phyloP scores from a whole-genome alignment of 1,140 invertebrate genomes.

The Delia radicum region DNA sequence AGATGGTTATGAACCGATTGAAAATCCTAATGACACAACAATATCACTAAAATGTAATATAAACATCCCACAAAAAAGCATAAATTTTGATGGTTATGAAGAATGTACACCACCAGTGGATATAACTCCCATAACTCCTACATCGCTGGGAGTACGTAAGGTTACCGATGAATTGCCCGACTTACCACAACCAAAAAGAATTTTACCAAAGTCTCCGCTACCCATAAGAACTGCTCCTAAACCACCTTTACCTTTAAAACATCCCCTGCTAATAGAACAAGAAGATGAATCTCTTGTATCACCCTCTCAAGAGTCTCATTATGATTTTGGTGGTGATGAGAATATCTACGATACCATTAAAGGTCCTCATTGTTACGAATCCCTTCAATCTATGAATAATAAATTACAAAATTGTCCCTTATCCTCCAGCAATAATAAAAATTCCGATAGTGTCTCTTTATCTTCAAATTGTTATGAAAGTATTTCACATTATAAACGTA shows the following conservation, averaged over 20 bases:
- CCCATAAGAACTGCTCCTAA: constrained; percentile 31
- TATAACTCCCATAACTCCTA: neutral
- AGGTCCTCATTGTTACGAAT: constrained; percentile 44
- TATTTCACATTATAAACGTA: constrained; percentile 56
- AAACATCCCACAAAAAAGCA: neutral
- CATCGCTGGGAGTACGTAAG: constrained; percentile 32
- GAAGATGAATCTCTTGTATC: neutral
- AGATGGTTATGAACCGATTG: constrained; percentile 51
- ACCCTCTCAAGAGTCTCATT: constrained; percentile 27
- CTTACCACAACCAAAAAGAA: constrained; percentile 47
- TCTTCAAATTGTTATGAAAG: constrained; percentile 64
- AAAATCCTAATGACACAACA: constrained; percentile 32
- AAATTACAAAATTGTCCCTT: neutral
- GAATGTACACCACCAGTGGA: neutral
- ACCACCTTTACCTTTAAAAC: neutral
- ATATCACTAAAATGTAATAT: neutral
- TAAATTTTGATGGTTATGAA: neutral
- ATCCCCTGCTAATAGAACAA: neutral
- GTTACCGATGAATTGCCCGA: constrained; percentile 47
- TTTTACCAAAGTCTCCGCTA: constrained; percentile 37
- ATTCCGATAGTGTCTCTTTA: constrained; percentile 46
- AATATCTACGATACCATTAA: constrained; percentile 66
- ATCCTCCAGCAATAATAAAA: neutral
- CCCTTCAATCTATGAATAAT: constrained; percentile 31
- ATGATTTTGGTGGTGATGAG: constrained; percentile 49